Conservation (phyloP, 2,797 vertebrate genomes). For the Siniperca obscura region DNA sequence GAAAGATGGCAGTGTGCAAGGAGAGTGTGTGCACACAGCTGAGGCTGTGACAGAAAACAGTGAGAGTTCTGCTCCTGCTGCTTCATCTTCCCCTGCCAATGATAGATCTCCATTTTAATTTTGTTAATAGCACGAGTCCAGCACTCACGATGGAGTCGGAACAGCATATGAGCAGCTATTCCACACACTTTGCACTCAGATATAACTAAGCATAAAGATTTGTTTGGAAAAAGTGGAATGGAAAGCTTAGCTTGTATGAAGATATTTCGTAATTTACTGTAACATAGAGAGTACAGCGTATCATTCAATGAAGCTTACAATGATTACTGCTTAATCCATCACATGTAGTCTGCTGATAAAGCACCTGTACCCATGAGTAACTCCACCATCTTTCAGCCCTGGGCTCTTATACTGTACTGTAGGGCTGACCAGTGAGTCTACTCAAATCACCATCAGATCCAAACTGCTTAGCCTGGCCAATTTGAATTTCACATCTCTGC, state of each 20-base stretch:
- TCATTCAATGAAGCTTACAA: slow-evolving; percentile 37
- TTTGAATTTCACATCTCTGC: slow-evolving; percentile 84
- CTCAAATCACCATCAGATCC: slow-evolving; percentile 81
- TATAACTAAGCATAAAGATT: slow-evolving; percentile 9
- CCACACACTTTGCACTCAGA: not conserved
- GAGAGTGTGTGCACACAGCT: slow-evolving; percentile 75
- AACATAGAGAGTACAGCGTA: not conserved
- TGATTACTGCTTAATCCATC: slow-evolving; percentile 55
- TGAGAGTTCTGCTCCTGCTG: slow-evolving; percentile 72
- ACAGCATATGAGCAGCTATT: slow-evolving; percentile 24
- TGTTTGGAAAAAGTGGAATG: slow-evolving; percentile 8
- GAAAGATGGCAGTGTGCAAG: slow-evolving; percentile 79
- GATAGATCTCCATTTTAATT: slow-evolving; percentile 77
- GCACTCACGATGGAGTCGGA: slow-evolving; percentile 36
- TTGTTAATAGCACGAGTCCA: slow-evolving; percentile 70
- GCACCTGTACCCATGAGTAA: slow-evolving; percentile 77
- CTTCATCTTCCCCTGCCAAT: slow-evolving; percentile 69
- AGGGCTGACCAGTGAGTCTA: slow-evolving; percentile 78
- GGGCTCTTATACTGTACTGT: slow-evolving; percentile 72
- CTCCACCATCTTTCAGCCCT: slow-evolving; percentile 65
- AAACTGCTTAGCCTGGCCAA: slow-evolving; percentile 83
- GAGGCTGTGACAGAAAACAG: slow-evolving; percentile 83
- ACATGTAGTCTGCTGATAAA: slow-evolving; percentile 78
- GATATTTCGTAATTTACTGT: slow-evolving; percentile 32
- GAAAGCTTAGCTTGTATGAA: slow-evolving; percentile 21